Evolutionary conservation across 2,888 invertebrate species (phyloP).

Genomic region (Platycnemis pennipes): DNA sequence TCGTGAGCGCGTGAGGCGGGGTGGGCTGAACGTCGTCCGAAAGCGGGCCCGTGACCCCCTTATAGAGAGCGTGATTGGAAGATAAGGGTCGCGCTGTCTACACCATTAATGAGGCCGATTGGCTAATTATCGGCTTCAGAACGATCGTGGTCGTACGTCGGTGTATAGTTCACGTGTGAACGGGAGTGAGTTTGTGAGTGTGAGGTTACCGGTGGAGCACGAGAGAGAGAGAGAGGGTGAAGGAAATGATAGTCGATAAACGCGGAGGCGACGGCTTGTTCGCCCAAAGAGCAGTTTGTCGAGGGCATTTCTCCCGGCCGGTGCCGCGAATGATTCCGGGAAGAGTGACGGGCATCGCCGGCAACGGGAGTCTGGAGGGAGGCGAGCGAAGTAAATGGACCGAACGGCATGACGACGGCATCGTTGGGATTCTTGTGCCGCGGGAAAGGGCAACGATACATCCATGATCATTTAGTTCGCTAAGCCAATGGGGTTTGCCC

Average conservation of each 20-base stretch:
- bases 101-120: slow-evolving; percentile 29
- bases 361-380: neutral
- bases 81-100: slow-evolving; percentile 50
- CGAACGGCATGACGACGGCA: too few relatives aligned
- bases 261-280: neutral
- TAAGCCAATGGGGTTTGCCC: too few relatives aligned
- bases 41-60: slow-evolving; percentile 25
- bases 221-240: neutral
- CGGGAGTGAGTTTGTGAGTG: too few relatives aligned
- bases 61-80: neutral
- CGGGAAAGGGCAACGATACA: too few relatives aligned
- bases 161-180: neutral
- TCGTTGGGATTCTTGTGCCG: too few relatives aligned
- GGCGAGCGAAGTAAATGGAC: neutral
- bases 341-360: neutral
- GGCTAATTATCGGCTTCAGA: slow-evolving; percentile 50
- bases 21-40: neutral
- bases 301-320: too few relatives aligned
- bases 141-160: neutral
- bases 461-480: too few relatives aligned
- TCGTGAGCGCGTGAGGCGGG: neutral
- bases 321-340: neutral
- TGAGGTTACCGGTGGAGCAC: neutral
- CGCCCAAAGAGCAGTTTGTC: neutral
- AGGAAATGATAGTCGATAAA: neutral